Evolutionary conservation across 2,113 vertebrate genomes (phyloP).

Genomic region (Redunca redunca): DNA sequence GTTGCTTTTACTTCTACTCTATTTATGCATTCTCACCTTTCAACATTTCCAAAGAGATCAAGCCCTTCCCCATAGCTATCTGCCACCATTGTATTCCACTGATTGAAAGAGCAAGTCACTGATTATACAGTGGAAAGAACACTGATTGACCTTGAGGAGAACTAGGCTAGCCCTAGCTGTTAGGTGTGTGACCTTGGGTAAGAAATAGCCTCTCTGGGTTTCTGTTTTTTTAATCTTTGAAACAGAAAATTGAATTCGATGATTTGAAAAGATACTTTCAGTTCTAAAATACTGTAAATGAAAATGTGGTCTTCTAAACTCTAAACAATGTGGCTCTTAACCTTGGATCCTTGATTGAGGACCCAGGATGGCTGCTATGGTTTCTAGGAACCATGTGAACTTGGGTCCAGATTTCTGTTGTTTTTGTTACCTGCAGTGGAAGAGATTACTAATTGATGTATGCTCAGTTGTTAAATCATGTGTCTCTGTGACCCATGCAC

Average conservation of each 20-base stretch:
- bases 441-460: neutral
- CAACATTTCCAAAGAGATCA: neutral
- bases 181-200: neutral
- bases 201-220: neutral
- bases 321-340: neutral
- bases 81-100: neutral
- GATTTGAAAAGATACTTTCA: neutral
- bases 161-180: neutral
- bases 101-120: neutral
- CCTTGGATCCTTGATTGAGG: neutral
- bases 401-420: neutral
- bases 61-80: neutral
- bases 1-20: neutral
- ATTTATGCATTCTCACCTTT: neutral
- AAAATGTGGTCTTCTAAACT: neutral
- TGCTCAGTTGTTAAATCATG: neutral
- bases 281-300: neutral
- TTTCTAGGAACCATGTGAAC: neutral
- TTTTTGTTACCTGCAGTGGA: neutral
- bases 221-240: neutral
- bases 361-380: neutral
- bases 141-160: neutral
- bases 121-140: neutral
- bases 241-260: neutral
- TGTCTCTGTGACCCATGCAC: neutral